Conservation (phyloP, 2,113 vertebrate genomes). For the Thalassarche chlororhynchos region DNA sequence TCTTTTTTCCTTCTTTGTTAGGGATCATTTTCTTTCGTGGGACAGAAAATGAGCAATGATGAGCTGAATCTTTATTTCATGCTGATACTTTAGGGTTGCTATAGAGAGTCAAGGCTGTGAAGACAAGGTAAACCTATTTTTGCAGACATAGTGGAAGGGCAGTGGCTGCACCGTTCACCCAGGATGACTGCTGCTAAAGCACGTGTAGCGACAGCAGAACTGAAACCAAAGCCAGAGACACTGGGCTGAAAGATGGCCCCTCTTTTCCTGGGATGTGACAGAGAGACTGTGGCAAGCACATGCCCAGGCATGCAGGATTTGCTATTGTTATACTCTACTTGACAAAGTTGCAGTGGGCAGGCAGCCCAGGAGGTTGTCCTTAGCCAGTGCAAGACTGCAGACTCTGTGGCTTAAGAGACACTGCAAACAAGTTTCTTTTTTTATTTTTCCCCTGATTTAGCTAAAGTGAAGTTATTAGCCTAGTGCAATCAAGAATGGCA, state of each 20-base stretch:
- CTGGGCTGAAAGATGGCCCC: background rate
- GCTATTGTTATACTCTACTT: background rate
- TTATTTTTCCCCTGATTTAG: background rate
- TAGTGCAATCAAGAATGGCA: background rate
- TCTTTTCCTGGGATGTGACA: background rate
- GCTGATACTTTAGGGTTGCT: background rate
- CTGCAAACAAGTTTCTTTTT: background rate
- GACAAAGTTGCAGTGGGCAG: background rate
- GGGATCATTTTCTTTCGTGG: background rate
- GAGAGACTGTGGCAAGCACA: background rate
- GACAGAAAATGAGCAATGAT: background rate
- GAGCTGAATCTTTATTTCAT: background rate
- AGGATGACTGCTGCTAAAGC: background rate
- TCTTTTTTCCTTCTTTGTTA: background rate
- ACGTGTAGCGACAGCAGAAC: background rate
- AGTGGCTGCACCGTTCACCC: rapidly evolving
- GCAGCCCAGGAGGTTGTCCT: background rate
- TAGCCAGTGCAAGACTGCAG: background rate
- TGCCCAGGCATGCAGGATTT: background rate
- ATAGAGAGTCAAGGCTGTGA: background rate
- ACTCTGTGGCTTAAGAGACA: background rate
- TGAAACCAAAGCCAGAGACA: background rate
- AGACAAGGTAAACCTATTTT: background rate
- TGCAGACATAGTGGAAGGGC: background rate
- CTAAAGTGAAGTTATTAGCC: background rate